phyloP scores from a whole-genome alignment of 2,113 vertebrate genomes.

The Anoplopoma fimbria region DNA sequence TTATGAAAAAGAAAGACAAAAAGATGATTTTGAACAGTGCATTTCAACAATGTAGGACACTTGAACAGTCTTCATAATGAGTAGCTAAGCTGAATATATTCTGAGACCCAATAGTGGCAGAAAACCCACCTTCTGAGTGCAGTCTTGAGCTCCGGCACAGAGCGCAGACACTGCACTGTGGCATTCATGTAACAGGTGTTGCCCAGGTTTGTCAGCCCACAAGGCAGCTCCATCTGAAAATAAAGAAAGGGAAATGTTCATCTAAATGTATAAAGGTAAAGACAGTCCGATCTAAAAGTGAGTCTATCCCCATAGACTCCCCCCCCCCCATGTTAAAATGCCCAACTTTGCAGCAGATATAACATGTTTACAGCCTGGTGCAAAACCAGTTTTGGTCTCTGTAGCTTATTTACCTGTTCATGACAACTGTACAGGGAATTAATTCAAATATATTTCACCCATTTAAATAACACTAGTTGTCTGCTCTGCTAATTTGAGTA shows the following conservation, averaged over 20 bases:
- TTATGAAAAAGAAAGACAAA: not conserved
- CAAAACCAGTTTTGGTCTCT: too few relatives aligned
- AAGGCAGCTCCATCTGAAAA: constrained; percentile 95
- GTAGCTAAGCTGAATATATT: not conserved
- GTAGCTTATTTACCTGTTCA: too few relatives aligned
- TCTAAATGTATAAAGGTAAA: not conserved
- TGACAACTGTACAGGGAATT: not conserved
- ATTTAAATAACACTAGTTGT: not conserved
- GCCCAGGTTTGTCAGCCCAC: constrained; percentile 96
- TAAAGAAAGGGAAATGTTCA: not conserved
- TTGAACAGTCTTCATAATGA: not conserved
- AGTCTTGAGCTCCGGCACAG: constrained; percentile 96
- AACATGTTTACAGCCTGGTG: too few relatives aligned
- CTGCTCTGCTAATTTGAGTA: not conserved
- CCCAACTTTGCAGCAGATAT: too few relatives aligned
- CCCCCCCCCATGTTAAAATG: too few relatives aligned
- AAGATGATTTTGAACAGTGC: not conserved
- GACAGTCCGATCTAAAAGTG: too few relatives aligned
- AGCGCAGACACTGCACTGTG: constrained; percentile 98
- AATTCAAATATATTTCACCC: not conserved
- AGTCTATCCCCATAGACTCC: too few relatives aligned
- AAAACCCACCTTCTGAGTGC: constrained; percentile 90
- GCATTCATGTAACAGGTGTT: constrained; percentile 99
- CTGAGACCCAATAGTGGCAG: not conserved
- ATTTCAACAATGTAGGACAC: not conserved